Evolutionary conservation across 1,140 invertebrate species (phyloP), one percentile per base, ranked within the genome.

Genomic region (Drosophila insularis): DNA sequence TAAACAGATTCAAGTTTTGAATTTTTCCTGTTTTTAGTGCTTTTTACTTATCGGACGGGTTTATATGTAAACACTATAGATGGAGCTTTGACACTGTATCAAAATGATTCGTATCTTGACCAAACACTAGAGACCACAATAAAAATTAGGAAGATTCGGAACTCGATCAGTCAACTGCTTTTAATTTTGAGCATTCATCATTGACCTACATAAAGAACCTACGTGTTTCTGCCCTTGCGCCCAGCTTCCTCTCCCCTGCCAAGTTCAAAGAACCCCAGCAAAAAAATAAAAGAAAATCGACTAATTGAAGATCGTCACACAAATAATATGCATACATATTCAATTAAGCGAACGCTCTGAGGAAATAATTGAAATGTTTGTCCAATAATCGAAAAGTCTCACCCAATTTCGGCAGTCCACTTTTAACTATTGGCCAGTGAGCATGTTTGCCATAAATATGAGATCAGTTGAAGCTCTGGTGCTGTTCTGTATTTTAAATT

Each of bases 221-320:
- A 37, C 53, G 13, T 21, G 17, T 21, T 21, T 27, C 31, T 40
- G 17, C 54, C 58, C 39, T 46, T 56, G 37, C 21, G 59, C 27
- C 43, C 65, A 43, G 23, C 62, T 19, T 10, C 62, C n/a, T 6
- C n/a, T 46, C 63, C 21, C 40, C 35, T 10, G 37, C 13, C 66
- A 67, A 75, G 82, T 78, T 86, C 79, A 81, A 82, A 86, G 71
- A 81, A 86, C 78, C 27, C 64, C 13, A 53, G 63, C 58, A 13
- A 37, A 37, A 37, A 10, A 37, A 27, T 27, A 35, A 35, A 35
- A 35, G 32, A 37, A 8, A 6, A 10, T 43, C 39, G 50, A 50
- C 40, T 21, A 66, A 76, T 77, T 73, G 69, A 71, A 67, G 56
- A 76, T 69, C 71, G 65, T 55, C 50, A 63, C 59, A 65, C 39